Conservation (phyloP, 2,888 invertebrate genomes). For the Mylabris sibirica region DNA sequence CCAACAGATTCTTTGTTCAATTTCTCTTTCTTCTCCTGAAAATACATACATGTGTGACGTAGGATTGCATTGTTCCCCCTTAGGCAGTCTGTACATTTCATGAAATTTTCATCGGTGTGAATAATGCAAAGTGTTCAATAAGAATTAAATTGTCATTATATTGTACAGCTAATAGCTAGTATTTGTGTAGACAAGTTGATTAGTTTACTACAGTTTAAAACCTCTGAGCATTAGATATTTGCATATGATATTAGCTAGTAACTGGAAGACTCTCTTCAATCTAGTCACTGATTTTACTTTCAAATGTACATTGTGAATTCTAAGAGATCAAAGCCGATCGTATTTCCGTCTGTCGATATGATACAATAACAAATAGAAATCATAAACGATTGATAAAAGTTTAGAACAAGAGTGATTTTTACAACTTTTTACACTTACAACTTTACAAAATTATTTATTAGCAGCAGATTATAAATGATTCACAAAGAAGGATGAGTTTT, state of each 20-base stretch:
- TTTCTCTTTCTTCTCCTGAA: neutral
- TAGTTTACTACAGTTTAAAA: neutral
- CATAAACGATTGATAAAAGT: too few relatives aligned
- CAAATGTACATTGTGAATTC: neutral
- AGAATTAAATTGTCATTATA: neutral
- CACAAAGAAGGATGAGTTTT: neutral
- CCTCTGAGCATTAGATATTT: neutral
- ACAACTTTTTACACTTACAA: too few relatives aligned
- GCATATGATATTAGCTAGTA: neutral
- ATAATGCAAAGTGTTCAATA: neutral
- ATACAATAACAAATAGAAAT: too few relatives aligned
- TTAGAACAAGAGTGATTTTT: too few relatives aligned
- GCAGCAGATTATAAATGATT: neutral
- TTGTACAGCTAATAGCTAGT: too few relatives aligned
- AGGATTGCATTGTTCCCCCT: neutral
- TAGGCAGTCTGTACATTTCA: neutral
- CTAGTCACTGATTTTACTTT: conserved; percentile 6
- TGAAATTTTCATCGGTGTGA: neutral
- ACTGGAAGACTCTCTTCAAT: neutral
- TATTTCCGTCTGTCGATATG: neutral
- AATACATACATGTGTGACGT: neutral
- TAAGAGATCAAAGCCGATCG: neutral
- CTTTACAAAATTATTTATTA: neutral
- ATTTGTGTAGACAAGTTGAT: neutral
- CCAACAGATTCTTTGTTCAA: neutral